phyloP scores from a whole-genome alignment of 2,888 invertebrate genomes.

The Spicauda simplicius region DNA sequence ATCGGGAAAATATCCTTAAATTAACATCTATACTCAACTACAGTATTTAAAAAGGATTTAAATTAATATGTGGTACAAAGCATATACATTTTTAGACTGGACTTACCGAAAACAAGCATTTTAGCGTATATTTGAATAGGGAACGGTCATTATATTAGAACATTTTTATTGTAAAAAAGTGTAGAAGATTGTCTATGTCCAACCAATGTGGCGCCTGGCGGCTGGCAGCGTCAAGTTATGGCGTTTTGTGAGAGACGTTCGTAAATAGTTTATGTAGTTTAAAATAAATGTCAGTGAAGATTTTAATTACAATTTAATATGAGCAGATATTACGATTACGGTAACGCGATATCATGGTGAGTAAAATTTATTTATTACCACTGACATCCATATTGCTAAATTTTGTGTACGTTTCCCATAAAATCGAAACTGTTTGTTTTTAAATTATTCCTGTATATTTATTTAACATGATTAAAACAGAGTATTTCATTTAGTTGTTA shows the following conservation, averaged over 20 bases:
- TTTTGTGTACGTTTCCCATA: conserved; percentile 69
- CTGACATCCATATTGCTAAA: conserved; percentile 76
- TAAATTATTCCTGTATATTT: conserved; percentile 4
- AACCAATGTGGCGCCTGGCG: conserved; percentile 76
- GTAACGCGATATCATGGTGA: conserved; percentile 83
- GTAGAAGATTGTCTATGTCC: conserved; percentile 65
- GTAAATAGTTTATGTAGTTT: conserved; percentile 61
- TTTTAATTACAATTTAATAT: conserved; percentile 71
- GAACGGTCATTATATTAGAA: conserved; percentile 46
- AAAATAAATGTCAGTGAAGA: conserved; percentile 65
- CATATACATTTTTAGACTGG: not conserved
- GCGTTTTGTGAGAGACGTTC: conserved; percentile 70
- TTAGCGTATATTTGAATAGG: conserved; percentile 12
- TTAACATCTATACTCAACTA: not conserved
- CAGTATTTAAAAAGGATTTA: not conserved
- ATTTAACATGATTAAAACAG: conserved; percentile 4
- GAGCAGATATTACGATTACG: conserved; percentile 84
- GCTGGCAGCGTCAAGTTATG: conserved; percentile 69
- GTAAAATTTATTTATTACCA: conserved; percentile 57
- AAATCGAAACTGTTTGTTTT: conserved; percentile 44
- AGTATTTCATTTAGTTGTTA: conserved; percentile 1
- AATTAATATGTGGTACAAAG: not conserved
- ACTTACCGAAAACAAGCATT: conserved; percentile 8
- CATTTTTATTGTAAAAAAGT: conserved; percentile 46
- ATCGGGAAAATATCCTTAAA: conserved; percentile 4